phyloP scores from a whole-genome alignment of 1,140 invertebrate genomes.

The Drosophila pallidifrons region DNA sequence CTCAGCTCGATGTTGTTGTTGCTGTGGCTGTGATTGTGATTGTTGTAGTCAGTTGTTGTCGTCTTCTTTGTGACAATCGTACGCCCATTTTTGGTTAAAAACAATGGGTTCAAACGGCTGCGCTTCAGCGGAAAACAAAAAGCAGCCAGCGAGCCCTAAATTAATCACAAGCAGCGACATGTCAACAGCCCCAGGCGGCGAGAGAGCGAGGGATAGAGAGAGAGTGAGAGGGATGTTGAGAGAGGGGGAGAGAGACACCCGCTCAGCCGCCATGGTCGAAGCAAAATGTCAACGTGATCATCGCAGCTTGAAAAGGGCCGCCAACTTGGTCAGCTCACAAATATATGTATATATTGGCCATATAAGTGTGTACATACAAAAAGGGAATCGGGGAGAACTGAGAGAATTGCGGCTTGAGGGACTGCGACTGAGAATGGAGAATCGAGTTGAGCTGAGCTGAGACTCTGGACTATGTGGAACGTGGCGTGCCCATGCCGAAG shows the following conservation, averaged over 20 bases:
- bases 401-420: neutral
- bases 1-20: conserved; percentile 5
- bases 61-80: conserved; percentile 50
- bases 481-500: conserved; percentile 51
- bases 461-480: conserved; percentile 45
- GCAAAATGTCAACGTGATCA: conserved; percentile 79
- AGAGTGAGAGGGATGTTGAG: neutral
- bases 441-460: neutral
- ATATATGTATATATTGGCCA: conserved; percentile 61
- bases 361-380: conserved; percentile 35
- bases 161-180: conserved; percentile 75
- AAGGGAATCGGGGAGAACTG: neutral
- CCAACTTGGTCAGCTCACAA: conserved; percentile 34
- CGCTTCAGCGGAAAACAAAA: conserved; percentile 80
- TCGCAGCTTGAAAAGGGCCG: conserved; percentile 77
- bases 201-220: conserved; percentile 8
- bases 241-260: neutral
- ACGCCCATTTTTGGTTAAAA: conserved; percentile 76
- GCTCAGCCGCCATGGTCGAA: conserved; percentile 13
- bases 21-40: conserved; percentile 23
- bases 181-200: conserved; percentile 59
- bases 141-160: conserved; percentile 72
- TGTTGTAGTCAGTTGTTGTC: conserved; percentile 26
- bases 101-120: conserved; percentile 80
- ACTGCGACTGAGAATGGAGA: neutral